Evolutionary conservation across 2,888 invertebrate genomes (phyloP), one percentile per base, ranked within the genome.

Genomic region (Trichogramma dendrolimi): DNA sequence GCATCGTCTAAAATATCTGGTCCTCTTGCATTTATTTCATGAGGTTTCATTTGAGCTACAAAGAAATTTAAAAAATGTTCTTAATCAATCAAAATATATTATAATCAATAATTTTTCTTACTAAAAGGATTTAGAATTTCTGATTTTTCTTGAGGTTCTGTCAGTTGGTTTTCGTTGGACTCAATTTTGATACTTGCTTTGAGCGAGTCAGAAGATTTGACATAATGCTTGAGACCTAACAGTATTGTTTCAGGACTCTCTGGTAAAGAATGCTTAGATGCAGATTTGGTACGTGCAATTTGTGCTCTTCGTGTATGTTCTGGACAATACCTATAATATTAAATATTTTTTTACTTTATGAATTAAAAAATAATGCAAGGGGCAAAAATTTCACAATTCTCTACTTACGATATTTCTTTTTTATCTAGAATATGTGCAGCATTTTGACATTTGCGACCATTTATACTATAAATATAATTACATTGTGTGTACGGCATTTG

Each of bases 401-500:
- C 55, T 58, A 74, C 81, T 74, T 80, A 86, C 82, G 86, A 86
- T 55, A 80, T 79, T 68, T 90, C 90, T 73, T 87, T 87, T 72
- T 86, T 87, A 61, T 91, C 90, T 49, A 83, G 80, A 74, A 86
- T 87, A 0, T 89, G 88, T 3, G 92, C 90, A 0, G 94, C 89
- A 72, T 88, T 84, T n/a, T 83, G 80, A 75, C 95, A 95, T 65
- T 90, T 83, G 67, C 89, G 87, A 0, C 88, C 88, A 65, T 86
- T 90, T 57, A 84, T 84, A 41, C 85, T 70, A 76, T 85, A 85
- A 67, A 88, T 82, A 76, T 85, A 89, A 0, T 85, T 82, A 75
- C 96, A 97, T 68, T 90, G 91, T 65, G 86, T 87, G 77, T 87
- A 97, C 0, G 94, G 95, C 92, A 8, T 81, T 84, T 5, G 89